phyloP scores from a whole-genome alignment of 1,140 invertebrate species.

The Bactericera cockerelli region DNA sequence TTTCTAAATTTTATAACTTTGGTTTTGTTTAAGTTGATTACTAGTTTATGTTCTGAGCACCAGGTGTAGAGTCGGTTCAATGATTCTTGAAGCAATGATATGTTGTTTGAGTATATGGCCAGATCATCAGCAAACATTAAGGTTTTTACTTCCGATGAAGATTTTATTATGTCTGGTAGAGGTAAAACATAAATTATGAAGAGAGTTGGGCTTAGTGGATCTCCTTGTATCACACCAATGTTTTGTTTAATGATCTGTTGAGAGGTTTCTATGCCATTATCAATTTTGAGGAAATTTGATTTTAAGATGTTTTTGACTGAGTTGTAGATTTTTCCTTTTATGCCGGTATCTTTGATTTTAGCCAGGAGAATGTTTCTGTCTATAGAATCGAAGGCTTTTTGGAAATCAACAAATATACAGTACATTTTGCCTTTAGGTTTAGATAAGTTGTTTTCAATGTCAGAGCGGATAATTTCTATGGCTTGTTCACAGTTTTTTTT shows the following conservation, averaged over 20 bases:
- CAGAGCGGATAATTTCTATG: background rate
- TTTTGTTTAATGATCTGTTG: background rate
- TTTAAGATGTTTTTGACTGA: background rate
- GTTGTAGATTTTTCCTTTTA: background rate
- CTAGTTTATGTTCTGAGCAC: background rate
- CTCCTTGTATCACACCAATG: constrained; percentile 11
- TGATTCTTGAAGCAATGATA: background rate
- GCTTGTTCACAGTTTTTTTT: background rate
- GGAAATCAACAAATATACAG: background rate
- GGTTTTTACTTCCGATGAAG: background rate
- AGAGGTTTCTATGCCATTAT: background rate
- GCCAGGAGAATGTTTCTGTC: background rate
- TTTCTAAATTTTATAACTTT: background rate
- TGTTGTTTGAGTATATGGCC: background rate
- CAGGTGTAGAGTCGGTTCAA: background rate
- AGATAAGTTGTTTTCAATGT: background rate
- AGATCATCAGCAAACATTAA: background rate
- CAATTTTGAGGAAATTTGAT: background rate
- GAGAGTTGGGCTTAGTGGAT: background rate
- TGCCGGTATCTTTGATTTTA: background rate
- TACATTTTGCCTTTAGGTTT: background rate
- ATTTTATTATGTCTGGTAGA: background rate
- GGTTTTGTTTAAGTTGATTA: background rate
- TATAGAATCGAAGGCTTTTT: constrained; percentile 4
- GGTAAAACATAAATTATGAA: background rate